These are phyloP conservation scores for Cettia cetti DNA, from an alignment of 2,113 vertebrate species.

Conservation along the genomic window DNA sequence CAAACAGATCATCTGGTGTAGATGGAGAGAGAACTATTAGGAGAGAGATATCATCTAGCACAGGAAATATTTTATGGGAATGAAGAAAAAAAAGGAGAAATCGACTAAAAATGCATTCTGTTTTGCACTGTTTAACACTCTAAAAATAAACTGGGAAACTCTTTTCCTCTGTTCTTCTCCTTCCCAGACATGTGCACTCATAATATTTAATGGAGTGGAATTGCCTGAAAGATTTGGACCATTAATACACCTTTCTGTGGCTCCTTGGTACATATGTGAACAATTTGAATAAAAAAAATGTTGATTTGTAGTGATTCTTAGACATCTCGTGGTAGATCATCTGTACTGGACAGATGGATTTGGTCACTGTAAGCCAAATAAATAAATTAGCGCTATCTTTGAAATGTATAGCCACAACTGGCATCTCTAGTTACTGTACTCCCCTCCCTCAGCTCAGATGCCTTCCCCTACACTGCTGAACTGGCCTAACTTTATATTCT, in stretches of 20 bases:
- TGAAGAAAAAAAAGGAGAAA: not conserved
- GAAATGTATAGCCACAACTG: slow-evolving; percentile 68
- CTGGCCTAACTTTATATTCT: slow-evolving; percentile 47
- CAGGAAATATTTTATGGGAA: slow-evolving; percentile 15
- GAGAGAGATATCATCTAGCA: not conserved
- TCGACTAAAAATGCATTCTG: not conserved
- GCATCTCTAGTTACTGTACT: slow-evolving; percentile 46
- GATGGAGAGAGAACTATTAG: not conserved
- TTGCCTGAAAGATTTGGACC: slow-evolving; percentile 32
- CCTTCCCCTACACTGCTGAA: slow-evolving; percentile 50
- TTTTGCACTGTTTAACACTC: not conserved
- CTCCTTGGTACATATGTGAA: slow-evolving; percentile 65
- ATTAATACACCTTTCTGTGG: slow-evolving; percentile 47
- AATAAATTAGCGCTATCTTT: slow-evolving; percentile 71
- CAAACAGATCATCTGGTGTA: not conserved
- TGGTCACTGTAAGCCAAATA: slow-evolving; percentile 66
- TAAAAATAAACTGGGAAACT: slow-evolving; percentile 30
- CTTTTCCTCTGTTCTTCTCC: not conserved
- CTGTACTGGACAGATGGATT: slow-evolving; percentile 63
- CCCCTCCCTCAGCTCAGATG: slow-evolving; percentile 36
- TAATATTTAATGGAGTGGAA: slow-evolving; percentile 61
- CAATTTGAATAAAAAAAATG: slow-evolving; percentile 54
- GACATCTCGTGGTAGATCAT: slow-evolving; percentile 39
- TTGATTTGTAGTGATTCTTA: slow-evolving; percentile 34
- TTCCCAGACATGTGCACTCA: slow-evolving; percentile 26